These are phyloP conservation scores for Ennomos fuscantarius DNA, from an alignment of 2,888 invertebrate species.

Conservation along the genomic window DNA sequence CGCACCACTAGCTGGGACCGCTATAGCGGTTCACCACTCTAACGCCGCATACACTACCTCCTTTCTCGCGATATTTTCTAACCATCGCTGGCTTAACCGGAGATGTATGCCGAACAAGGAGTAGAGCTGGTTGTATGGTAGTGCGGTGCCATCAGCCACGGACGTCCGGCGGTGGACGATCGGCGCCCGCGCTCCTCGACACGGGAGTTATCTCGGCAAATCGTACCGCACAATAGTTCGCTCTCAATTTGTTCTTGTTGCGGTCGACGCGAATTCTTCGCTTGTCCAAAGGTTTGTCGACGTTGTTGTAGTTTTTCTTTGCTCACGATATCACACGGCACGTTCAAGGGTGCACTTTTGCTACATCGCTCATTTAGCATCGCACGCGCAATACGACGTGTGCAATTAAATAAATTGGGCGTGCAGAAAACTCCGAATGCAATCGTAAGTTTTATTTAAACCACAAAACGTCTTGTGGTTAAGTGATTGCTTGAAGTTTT, in stretches of 20 bases:
- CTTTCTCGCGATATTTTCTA: slow-evolving; percentile 29
- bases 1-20: slow-evolving; percentile 65
- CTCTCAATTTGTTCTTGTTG: slow-evolving; percentile 84
- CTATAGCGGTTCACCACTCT: slow-evolving; percentile 50
- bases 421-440: background rate
- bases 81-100: slow-evolving; percentile 17
- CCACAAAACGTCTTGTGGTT: too few relatives aligned
- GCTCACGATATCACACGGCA: slow-evolving; percentile 57
- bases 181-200: slow-evolving; percentile 71
- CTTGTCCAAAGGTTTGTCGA: slow-evolving; percentile 73
- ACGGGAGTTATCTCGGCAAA: slow-evolving; percentile 81
- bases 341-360: slow-evolving; percentile 62
- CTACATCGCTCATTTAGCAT: slow-evolving; percentile 61
- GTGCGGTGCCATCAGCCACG: slow-evolving; percentile 54
- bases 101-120: slow-evolving; percentile 28
- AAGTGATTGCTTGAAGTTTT: too few relatives aligned
- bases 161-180: slow-evolving; percentile 64
- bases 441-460: background rate
- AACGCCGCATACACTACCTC: slow-evolving; percentile 59
- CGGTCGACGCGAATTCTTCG: slow-evolving; percentile 80
- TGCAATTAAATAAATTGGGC: slow-evolving; percentile 52
- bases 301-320: slow-evolving; percentile 73
- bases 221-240: slow-evolving; percentile 82
- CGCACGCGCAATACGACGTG: slow-evolving; percentile 46
- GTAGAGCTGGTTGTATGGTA: slow-evolving; percentile 34